Evolutionary conservation across 2,797 vertebrate genomes (phyloP), one percentile per base, ranked within the genome.

Genomic region (Dermochelys coriacea): DNA sequence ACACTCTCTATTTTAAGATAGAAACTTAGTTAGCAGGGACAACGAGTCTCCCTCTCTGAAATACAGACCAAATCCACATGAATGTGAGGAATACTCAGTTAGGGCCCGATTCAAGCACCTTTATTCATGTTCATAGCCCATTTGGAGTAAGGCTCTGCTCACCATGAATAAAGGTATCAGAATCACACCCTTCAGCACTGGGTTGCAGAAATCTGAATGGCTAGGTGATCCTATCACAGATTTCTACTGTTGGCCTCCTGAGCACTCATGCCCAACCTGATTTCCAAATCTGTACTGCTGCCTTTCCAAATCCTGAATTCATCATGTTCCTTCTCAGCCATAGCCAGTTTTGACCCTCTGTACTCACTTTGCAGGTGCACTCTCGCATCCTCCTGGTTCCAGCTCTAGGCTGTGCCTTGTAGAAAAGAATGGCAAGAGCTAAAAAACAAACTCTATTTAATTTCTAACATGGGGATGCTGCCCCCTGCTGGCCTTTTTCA

Each of bases 351-450:
- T 93, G 85, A 96, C 82, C 91, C 86, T 50, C 77, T 91, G 88
- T 80, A 91, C 89, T 82, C 80, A 34, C 82, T 93, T 93, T 96
- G 88, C 85, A 89, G 71, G 7, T 4, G 5, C 81, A 50, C 84
- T 85, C 64, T 0, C 0, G 91, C 93, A 95, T 96, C 95, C 91
- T 93, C 90, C 54, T 96, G 91, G 95, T 96, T 93, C 85, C 91
- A 95, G 77, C 0, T 0, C 90, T 93, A 82, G 93, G 88, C 91
- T 89, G 61, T 0, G 0, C 91, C 93, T 95, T 90, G 86, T 78
- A 94, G 80, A 54, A 61, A 95, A 95, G 87, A 94, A 97, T 93
- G 93, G 88, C 71, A 96, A 94, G 83, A 82, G 93, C 91, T 84
- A 80, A 93, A 87, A 96, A 93, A 81, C 80, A 93, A 93, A 95